Base-by-base conservation (phyloP, 1,140 invertebrate genomes). In the Sarcophaga peregrina region DNA sequence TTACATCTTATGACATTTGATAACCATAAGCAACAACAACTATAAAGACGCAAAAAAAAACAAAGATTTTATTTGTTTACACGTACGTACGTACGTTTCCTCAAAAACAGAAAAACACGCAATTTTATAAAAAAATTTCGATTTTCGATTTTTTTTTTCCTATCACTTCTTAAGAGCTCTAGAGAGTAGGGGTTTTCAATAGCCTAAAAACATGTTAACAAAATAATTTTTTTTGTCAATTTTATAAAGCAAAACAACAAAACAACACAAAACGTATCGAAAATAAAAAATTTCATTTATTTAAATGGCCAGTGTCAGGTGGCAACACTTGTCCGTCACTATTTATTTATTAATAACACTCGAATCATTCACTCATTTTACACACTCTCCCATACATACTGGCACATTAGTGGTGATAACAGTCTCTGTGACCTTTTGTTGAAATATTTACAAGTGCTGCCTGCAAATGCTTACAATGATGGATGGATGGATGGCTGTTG, bases 381-480 rank as follows among this genome's bases (percentile, higher is more conserved):
- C 25, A 37, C 25, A 37, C 25, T 37, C 25, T 37, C 25, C n/a
- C n/a, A n/a, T n/a, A n/a, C n/a, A 37, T 37, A 37, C 25, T 52
- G 15, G 7, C 1, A 58, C 54, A 58, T 13, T 58, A 58, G 13
- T 58, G 54, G 15, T 58, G 54, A 58, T 58, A 58, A 58, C 54
- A 58, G 54, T 58, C 54, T 58, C 54, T 58, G n/a, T n/a, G 54
- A 58, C 54, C 54, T 58, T 58, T 58, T 58, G 54, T n/a, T 58
- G 15, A 13, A 52, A 52, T 52, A 5, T 52, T 52, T 52, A 52
- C 13, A 37, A 13, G 50, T 52, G 13, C 13, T 52, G 8, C 50
- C 13, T 13, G 13, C 54, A 15, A 58, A 8, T 58, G 54, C 25
- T 37, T 58, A 58, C 15, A 13, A n/a, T 58, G 54, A n/a, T 58